Conservation (phyloP, 2,797 vertebrate species). For the Alcedo quadribrachys region DNA sequence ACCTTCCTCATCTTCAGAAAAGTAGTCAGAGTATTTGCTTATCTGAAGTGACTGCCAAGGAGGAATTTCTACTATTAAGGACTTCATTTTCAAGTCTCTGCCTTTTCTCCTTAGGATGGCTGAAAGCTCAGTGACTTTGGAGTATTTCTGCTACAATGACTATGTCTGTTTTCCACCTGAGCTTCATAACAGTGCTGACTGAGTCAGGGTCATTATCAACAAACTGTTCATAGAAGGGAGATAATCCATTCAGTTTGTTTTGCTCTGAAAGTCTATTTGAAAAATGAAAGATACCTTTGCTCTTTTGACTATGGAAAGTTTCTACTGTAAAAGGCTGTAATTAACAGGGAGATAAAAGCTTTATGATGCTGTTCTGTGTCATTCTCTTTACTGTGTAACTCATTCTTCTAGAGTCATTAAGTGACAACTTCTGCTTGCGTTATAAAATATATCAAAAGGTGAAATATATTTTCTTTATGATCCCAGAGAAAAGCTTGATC, state of each 20-base stretch:
- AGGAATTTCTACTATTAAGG: neutral
- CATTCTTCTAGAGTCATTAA: neutral
- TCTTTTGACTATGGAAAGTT: neutral
- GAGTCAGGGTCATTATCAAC: neutral
- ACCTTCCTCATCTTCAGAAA: neutral
- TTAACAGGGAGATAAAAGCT: constrained; percentile 49
- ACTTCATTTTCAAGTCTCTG: neutral
- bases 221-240: fast-evolving
- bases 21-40: neutral
- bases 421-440: neutral
- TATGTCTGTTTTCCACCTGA: neutral
- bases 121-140: neutral
- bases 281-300: constrained; percentile 35
- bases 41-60: neutral
- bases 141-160: neutral
- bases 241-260: neutral
- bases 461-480: neutral
- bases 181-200: neutral
- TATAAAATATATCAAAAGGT: neutral
- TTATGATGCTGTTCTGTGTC: neutral
- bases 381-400: neutral
- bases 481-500: neutral
- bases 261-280: neutral
- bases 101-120: neutral
- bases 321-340: constrained; percentile 18